These are phyloP conservation scores for Turnix velox DNA, from an alignment of 2,113 vertebrate species.

Conservation along the genomic window DNA sequence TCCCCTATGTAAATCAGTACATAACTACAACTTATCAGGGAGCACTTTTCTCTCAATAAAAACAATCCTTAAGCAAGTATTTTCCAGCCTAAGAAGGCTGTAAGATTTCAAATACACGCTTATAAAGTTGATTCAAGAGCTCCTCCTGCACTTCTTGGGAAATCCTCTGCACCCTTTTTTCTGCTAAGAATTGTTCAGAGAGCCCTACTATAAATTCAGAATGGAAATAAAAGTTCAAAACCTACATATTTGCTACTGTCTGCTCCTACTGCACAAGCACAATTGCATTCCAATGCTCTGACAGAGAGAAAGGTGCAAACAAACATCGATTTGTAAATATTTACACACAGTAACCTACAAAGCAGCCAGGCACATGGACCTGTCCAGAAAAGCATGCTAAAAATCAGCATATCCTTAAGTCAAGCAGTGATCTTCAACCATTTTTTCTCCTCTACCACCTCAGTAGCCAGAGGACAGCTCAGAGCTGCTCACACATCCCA, in stretches of 20 bases:
- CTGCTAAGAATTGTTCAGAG: background rate
- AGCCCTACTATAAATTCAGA: background rate
- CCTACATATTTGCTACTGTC: background rate
- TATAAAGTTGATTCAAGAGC: background rate
- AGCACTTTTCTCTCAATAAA: background rate
- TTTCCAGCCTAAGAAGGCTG: background rate
- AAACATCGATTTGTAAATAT: background rate
- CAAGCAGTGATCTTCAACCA: background rate
- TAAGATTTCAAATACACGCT: background rate
- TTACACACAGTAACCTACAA: slow-evolving; percentile 7
- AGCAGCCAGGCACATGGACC: background rate
- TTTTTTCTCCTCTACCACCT: background rate
- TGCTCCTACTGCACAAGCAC: background rate
- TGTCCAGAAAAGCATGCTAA: background rate
- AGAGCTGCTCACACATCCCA: background rate
- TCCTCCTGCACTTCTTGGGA: background rate
- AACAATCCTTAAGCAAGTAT: background rate
- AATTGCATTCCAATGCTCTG: background rate
- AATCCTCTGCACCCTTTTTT: background rate
- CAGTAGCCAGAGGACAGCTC: background rate
- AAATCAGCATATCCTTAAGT: background rate
- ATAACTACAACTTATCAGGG: background rate
- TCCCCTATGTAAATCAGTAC: background rate
- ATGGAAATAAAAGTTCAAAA: background rate
- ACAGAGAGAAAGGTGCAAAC: background rate